A percentile compares a stretch with the other conserved stretches of the same genome.
Evolutionary conservation across 2,797 vertebrate genomes (phyloP).

Genomic region (Macropus fuliginosus): DNA sequence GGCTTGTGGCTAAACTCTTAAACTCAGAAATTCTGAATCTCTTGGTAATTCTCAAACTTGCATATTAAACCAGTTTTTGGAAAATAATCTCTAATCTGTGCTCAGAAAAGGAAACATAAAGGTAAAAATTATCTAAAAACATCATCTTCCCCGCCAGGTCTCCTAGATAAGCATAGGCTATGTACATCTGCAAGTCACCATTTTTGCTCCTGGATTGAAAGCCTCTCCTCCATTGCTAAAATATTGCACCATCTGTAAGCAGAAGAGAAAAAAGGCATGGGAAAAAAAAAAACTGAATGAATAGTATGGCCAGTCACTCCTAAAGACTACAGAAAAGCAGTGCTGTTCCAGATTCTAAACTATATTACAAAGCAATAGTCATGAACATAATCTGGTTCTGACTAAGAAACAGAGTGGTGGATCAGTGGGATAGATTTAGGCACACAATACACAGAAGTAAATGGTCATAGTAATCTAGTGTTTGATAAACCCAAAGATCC

Average conservation of each 20-base stretch:
- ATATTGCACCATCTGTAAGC: neutral
- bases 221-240: neutral
- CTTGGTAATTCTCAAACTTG: neutral
- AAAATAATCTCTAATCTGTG: neutral
- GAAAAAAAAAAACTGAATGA: neutral
- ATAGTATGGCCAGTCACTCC: neutral
- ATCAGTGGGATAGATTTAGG: neutral
- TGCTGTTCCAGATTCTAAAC: neutral
- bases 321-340: neutral
- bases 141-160: neutral
- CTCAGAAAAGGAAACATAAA: neutral
- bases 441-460: neutral
- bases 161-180: neutral
- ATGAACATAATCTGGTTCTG: neutral
- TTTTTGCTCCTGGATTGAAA: neutral
- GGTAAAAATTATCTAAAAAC: neutral
- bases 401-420: neutral
- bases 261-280: neutral
- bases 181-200: neutral
- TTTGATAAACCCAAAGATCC: neutral
- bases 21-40: neutral
- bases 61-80: neutral
- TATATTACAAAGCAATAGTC: neutral
- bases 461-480: neutral
- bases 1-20: neutral